These are phyloP conservation scores for Sussaba pulchella DNA, from an alignment of 2,888 invertebrate genomes.

Conservation along the genomic window DNA sequence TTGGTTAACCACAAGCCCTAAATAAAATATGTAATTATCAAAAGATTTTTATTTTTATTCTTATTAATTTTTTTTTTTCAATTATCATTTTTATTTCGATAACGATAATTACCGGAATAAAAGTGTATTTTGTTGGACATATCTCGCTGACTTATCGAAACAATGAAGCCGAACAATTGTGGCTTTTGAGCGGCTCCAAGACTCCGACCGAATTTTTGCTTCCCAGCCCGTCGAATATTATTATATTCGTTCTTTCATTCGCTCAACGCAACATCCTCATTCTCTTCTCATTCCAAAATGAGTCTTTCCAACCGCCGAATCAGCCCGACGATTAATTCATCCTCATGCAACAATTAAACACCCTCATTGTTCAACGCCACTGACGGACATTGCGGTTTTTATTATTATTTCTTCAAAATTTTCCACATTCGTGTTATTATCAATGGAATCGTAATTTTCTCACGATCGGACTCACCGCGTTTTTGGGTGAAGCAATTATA, in stretches of 20 bases:
- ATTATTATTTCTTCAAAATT: background rate
- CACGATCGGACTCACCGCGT: conserved; percentile 20
- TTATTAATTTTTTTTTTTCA: conserved; percentile 8
- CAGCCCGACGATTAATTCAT: conserved; percentile 20
- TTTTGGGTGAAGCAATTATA: conserved; percentile 13
- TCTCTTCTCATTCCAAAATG: background rate
- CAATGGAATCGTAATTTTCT: conserved; percentile 23
- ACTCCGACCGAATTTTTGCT: no score
- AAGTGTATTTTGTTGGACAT: background rate
- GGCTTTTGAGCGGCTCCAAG: background rate
- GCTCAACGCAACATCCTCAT: background rate
- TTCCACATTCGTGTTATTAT: background rate
- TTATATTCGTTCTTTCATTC: conserved; percentile 32
- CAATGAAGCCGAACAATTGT: background rate
- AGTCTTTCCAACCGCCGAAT: background rate
- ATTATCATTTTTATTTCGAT: background rate
- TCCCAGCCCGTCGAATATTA: background rate
- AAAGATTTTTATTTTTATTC: background rate
- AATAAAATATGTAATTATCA: background rate
- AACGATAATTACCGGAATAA: conserved; percentile 14
- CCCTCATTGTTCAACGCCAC: background rate
- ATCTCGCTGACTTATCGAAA: background rate
- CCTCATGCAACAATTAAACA: background rate
- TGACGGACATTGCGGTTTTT: conserved; percentile 37
- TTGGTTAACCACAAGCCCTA: conserved; percentile 24